Evolutionary conservation across 2,888 invertebrate species (phyloP).

Genomic region (Carterocephalus palaemon): DNA sequence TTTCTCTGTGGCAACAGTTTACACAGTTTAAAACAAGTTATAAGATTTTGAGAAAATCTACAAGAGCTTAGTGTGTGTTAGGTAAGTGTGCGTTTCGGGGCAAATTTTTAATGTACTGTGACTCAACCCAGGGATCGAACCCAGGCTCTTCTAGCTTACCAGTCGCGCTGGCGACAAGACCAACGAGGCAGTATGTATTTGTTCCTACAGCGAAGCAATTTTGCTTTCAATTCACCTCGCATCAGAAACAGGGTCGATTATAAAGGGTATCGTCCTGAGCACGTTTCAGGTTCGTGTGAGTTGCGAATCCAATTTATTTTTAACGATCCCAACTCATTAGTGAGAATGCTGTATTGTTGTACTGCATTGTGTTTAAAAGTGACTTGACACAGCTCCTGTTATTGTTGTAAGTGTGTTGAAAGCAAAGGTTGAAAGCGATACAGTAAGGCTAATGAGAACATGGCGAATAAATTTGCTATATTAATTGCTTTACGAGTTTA

Average conservation of each 20-base stretch:
- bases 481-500: background rate
- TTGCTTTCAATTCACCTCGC: conserved; percentile 3
- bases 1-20: too few relatives aligned
- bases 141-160: too few relatives aligned
- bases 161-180: too few relatives aligned
- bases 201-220: conserved; percentile 12
- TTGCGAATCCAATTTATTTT: conserved; percentile 24
- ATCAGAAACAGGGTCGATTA: conserved; percentile 10
- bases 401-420: conserved; percentile 5
- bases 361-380: conserved; percentile 16
- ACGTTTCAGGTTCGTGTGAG: conserved; percentile 15
- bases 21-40: too few relatives aligned
- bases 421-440: too few relatives aligned
- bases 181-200: conserved; percentile 1
- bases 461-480: conserved; percentile 1
- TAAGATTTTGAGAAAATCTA: too few relatives aligned
- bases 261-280: conserved; percentile 12
- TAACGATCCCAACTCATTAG: conserved; percentile 25
- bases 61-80: too few relatives aligned
- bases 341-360: conserved; percentile 17
- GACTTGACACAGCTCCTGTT: conserved; percentile 11
- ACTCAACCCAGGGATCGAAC: too few relatives aligned
- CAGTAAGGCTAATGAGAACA: conserved; percentile 1
- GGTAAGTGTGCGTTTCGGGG: too few relatives aligned
- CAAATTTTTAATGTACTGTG: too few relatives aligned